Evolutionary conservation across 2,113 vertebrate species (phyloP).

Genomic region (Calidris pygmaea): DNA sequence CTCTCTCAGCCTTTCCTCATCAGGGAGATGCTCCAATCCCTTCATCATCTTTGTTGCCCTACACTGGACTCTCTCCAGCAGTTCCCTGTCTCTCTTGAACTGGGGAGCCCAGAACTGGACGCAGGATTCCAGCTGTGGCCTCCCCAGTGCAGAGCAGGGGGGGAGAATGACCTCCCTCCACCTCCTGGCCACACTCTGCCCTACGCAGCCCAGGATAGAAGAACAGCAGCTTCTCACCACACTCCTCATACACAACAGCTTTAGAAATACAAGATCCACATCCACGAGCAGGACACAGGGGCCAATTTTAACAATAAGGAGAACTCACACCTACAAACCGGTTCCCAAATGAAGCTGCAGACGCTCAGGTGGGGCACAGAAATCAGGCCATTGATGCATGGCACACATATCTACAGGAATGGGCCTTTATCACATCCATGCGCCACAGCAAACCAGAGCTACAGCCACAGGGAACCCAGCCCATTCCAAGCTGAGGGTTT

Average conservation of each 20-base stretch:
- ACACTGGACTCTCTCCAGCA: too few species aligned
- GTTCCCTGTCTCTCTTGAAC: too few species aligned
- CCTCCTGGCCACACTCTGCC: too few species aligned
- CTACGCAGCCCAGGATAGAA: too few species aligned
- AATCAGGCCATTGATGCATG: background rate
- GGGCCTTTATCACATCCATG: background rate
- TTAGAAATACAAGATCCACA: background rate
- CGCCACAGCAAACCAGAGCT: background rate
- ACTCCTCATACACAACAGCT: background rate
- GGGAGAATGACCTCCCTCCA: too few species aligned
- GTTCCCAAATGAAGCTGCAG: background rate
- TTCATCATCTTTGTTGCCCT: too few species aligned
- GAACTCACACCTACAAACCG: background rate
- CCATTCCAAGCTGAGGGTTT: background rate
- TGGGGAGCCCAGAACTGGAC: too few species aligned
- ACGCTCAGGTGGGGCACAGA: background rate
- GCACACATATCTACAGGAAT: accelerated
- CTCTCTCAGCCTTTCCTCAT: too few species aligned
- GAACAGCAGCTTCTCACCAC: background rate
- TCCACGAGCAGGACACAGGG: background rate
- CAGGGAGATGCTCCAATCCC: too few species aligned
- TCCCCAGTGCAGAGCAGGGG: too few species aligned
- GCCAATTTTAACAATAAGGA: background rate
- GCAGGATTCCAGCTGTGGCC: too few species aligned
- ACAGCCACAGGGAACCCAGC: background rate